phyloP scores from a whole-genome alignment of 2,888 invertebrate genomes.

The Platypus cylindrus region DNA sequence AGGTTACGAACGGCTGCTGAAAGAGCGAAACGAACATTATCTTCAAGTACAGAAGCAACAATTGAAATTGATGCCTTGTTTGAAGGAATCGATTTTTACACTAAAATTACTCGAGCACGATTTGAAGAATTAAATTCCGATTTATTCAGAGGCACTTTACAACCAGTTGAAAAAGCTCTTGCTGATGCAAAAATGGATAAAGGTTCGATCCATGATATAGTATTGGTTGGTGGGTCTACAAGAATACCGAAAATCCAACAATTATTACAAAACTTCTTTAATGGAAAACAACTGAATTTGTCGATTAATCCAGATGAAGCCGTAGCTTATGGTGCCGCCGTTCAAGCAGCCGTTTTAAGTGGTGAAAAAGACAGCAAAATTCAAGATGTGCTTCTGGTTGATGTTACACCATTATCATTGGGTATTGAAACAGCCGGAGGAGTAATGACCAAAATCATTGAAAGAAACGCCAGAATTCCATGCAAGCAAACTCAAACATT shows the following conservation, averaged over 20 bases:
- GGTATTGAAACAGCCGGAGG: conserved; percentile 73
- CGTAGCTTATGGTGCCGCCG: conserved; percentile 32
- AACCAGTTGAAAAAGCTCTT: conserved; percentile 61
- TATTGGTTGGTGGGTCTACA: conserved; percentile 70
- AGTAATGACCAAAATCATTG: conserved; percentile 53
- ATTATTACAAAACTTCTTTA: conserved; percentile 62
- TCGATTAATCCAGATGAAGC: conserved; percentile 33
- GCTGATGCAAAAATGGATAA: conserved; percentile 68
- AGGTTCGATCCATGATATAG: conserved; percentile 61
- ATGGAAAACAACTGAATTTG: conserved; percentile 36
- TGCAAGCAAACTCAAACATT: conserved; percentile 43
- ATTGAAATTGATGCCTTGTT: conserved; percentile 64
- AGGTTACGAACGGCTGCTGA: conserved; percentile 65
- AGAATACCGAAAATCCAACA: conserved; percentile 69
- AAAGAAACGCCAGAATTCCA: conserved; percentile 42
- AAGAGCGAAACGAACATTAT: conserved; percentile 63
- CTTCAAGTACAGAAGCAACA: conserved; percentile 62
- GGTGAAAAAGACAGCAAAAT: conserved; percentile 50
- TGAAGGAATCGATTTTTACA: conserved; percentile 62
- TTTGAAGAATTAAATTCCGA: conserved; percentile 65
- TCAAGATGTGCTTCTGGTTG: conserved; percentile 58
- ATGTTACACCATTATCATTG: conserved; percentile 55
- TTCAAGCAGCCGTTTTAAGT: conserved; percentile 29
- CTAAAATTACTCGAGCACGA: conserved; percentile 57
- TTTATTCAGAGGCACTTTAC: conserved; percentile 51